Base-by-base conservation (phyloP, 2,797 vertebrate species). In the Poecilia wingei region DNA sequence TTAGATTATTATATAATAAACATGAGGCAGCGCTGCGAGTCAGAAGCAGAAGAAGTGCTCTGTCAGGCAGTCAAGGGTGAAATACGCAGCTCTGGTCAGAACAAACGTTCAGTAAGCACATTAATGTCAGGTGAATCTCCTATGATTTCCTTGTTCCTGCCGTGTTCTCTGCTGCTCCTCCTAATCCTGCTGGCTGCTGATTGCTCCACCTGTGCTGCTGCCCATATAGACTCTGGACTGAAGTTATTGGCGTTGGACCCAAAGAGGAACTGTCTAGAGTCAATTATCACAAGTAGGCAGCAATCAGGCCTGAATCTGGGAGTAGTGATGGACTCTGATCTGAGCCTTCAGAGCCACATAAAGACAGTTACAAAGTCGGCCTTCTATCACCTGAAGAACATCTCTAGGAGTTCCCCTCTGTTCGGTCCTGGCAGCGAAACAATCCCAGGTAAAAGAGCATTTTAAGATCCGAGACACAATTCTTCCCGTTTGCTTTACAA, bases 1-100 rank as follows among this genome's bases (percentile, higher is more conserved):
- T 91, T 90, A 79, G 89, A 84, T 77, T 57, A 20, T 95, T 93
- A 93, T 31, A 28, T 93, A 92, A 94, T 74, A 72, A 74, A 82
- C 51, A 46, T 49, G 75, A 75, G 66, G 74, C 78, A 79, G 13
- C 74, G 80, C 78, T 79, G 78, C 7, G 9, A 9, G 36, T 68
- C 53, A 59, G 74, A 82, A 20, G 76, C 71, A 81, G 75, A 83
- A 53, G 49, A 88, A 86, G 41, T 53, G 41, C 69, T 78, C 70
- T 79, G 76, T 86, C 77, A 79, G 73, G 43, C 69, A 74, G n/a
- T 85, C 49, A 46, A 73, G 55, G 31, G 31, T 13, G 20, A 73
- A 59, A 31, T 10, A 3, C 33, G 9, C 14, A 36, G 28, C 14
- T 61, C 28, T 16, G 33, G 61, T 36, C 61, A 36, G 61, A 64